phyloP scores from a whole-genome alignment of 2,113 vertebrate genomes.

The Andinoacara biseriatus region DNA sequence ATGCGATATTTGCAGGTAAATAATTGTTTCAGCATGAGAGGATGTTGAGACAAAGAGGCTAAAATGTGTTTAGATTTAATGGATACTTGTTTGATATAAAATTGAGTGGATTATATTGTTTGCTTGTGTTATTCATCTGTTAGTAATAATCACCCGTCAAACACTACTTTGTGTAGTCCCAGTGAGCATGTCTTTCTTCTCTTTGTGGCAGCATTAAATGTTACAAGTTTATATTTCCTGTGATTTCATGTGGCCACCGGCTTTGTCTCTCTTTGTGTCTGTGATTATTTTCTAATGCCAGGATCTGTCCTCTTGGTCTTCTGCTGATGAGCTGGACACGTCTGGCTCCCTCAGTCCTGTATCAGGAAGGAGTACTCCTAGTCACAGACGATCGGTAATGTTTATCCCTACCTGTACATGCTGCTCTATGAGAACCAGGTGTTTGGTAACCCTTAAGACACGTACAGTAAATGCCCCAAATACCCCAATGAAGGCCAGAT shows the following conservation, averaged over 20 bases:
- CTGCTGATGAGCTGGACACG: conserved; percentile 93
- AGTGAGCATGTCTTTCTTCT: too few species aligned
- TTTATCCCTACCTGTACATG: conserved; percentile 30
- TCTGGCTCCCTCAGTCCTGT: conserved; percentile 93
- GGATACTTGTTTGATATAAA: neutral
- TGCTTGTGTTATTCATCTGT: neutral
- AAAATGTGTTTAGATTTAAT: too few species aligned
- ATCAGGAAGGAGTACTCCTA: conserved; percentile 93
- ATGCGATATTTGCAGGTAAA: rapidly evolving
- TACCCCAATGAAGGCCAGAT: conserved; percentile 59
- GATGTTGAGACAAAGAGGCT: too few species aligned
- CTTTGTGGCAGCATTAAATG: neutral
- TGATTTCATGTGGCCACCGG: neutral
- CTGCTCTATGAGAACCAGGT: conserved; percentile 42
- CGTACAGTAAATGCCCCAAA: conserved; percentile 38
- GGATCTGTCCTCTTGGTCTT: conserved; percentile 97
- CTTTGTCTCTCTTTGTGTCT: conserved; percentile 4
- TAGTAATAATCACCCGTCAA: neutral
- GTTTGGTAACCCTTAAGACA: conserved; percentile 47
- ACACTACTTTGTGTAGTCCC: neutral
- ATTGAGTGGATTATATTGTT: neutral
- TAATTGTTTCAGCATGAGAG: neutral
- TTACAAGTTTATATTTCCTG: too few species aligned
- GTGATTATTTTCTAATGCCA: conserved; percentile 48
- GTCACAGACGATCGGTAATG: conserved; percentile 92